Conservation (phyloP, 2,113 vertebrate genomes). For the Dromaius novaehollandiae region DNA sequence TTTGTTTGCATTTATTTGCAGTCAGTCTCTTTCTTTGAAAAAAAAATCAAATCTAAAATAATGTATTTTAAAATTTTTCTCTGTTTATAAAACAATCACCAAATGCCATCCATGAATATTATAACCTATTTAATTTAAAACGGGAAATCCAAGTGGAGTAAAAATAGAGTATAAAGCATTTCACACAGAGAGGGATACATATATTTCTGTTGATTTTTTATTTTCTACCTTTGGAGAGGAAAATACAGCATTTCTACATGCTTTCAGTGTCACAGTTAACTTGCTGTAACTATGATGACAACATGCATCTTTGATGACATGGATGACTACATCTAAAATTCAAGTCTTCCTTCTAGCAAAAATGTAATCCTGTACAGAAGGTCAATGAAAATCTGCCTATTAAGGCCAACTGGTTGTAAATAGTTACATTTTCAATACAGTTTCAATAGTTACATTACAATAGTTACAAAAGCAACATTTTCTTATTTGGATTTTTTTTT, state of each 20-base stretch:
- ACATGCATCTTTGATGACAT: conserved; percentile 58
- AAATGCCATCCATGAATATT: background rate
- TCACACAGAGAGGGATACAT: background rate
- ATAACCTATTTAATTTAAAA: conserved; percentile 43
- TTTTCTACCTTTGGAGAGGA: conserved; percentile 4
- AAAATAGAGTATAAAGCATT: conserved; percentile 35
- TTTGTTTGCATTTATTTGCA: background rate
- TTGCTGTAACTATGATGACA: conserved; percentile 30
- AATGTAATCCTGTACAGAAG: conserved; percentile 47
- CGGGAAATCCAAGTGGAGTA: conserved; percentile 53
- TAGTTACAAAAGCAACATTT: conserved; percentile 20
- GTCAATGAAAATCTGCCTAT: conserved; percentile 61
- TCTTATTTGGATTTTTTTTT: conserved; percentile 19
- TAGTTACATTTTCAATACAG: too few species aligned
- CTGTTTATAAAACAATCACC: background rate
- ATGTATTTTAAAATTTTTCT: background rate
- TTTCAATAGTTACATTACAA: too few species aligned
- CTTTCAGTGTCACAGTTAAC: conserved; percentile 27
- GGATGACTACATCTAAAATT: conserved; percentile 65
- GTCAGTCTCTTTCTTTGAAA: background rate
- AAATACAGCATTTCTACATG: conserved; percentile 20
- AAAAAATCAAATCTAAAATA: background rate
- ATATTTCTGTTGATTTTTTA: background rate
- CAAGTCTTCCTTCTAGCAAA: conserved; percentile 61
- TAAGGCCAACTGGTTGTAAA: conserved; percentile 30